Percentiles rank a stretch among this genome's conserved stretches.
Conservation (phyloP, 2,797 vertebrate genomes). For the Micropoecilia bifurca region DNA sequence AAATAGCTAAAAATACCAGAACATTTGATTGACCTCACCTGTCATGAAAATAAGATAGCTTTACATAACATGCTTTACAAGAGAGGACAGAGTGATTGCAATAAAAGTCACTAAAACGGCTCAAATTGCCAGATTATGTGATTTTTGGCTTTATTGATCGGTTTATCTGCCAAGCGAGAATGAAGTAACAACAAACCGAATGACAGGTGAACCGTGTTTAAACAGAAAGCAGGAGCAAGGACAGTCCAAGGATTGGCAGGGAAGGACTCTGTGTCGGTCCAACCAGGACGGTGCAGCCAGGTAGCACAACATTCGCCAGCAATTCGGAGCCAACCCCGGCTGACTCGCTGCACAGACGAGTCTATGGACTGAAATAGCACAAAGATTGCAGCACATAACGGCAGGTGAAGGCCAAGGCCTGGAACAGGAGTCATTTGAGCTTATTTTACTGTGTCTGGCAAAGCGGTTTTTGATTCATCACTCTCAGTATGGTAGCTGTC, state of each 20-base stretch:
- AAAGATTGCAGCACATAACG: neutral
- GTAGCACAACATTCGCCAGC: neutral
- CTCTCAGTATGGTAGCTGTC: neutral
- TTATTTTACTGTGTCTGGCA: neutral
- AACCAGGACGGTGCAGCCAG: neutral
- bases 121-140: neutral
- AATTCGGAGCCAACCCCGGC: neutral
- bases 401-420: neutral
- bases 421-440: neutral
- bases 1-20: neutral
- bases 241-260: neutral
- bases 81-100: neutral
- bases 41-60: neutral
- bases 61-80: neutral
- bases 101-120: neutral
- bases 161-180: neutral
- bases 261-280: neutral
- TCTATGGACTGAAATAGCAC: slow-evolving; percentile 1
- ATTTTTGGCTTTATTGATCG: neutral
- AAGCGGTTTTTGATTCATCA: neutral
- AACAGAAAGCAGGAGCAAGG: neutral
- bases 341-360: neutral
- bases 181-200: neutral
- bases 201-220: neutral
- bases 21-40: neutral